Conservation (phyloP, 2,113 vertebrate genomes). For the Rafetus swinhoei region DNA sequence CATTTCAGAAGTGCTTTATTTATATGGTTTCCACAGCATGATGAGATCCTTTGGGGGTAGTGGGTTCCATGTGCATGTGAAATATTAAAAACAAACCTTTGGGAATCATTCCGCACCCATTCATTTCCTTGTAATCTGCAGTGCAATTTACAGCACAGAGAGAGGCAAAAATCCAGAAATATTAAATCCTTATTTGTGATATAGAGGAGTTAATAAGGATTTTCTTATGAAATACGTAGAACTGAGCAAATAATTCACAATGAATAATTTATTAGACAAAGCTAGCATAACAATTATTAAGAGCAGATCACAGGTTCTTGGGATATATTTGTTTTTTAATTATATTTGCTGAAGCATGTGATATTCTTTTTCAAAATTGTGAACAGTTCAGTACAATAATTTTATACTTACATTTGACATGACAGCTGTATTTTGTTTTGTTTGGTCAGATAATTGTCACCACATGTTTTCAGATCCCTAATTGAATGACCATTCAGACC, state of each 20-base stretch:
- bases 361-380: background rate
- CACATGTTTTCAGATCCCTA: background rate
- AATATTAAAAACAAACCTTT: background rate
- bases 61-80: background rate
- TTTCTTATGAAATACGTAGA: background rate
- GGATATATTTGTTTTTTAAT: background rate
- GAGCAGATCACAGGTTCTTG: background rate
- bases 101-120: background rate
- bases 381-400: background rate
- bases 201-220: fast-evolving
- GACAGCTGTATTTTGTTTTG: background rate
- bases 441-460: background rate
- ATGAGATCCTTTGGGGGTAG: background rate
- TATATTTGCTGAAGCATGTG: background rate
- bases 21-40: background rate
- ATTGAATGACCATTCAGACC: fast-evolving
- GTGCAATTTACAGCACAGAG: fast-evolving
- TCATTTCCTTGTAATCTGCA: background rate
- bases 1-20: background rate
- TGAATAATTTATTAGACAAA: background rate
- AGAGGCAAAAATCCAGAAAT: background rate
- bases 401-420: background rate
- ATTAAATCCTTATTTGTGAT: background rate
- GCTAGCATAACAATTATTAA: background rate
- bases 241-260: background rate